Percentiles rank a stretch among this genome's conserved stretches.
phyloP scores from a whole-genome alignment of 2,797 vertebrate species.

The Gymnothorax javanicus region DNA sequence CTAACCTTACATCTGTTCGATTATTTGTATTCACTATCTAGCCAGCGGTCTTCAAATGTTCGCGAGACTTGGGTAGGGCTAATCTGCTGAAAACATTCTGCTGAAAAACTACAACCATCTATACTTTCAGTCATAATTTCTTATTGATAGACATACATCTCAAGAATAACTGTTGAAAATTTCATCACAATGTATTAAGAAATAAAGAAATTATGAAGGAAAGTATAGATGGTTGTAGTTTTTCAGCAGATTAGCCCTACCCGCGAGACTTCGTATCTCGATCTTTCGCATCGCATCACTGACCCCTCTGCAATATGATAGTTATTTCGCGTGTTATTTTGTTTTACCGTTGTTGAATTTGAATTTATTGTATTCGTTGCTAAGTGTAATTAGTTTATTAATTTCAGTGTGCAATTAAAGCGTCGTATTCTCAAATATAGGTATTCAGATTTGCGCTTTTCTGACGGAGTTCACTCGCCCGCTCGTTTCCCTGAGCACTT shows the following conservation, averaged over 20 bases:
- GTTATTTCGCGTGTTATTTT: neutral
- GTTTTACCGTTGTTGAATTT: neutral
- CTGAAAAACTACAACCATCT: too few species aligned
- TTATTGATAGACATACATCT: too few species aligned
- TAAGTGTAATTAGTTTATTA: neutral
- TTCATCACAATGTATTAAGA: too few species aligned
- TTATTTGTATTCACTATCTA: slow-evolving; percentile 8
- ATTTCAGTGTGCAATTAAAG: neutral
- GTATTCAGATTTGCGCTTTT: neutral
- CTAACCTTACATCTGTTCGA: neutral
- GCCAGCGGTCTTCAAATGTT: neutral
- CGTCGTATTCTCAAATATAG: neutral
- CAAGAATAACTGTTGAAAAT: too few species aligned
- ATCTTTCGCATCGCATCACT: neutral
- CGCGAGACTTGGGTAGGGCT: neutral
- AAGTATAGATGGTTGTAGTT: too few species aligned
- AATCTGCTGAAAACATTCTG: too few species aligned
- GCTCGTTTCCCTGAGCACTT: neutral
- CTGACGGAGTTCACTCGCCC: neutral
- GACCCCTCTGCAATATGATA: neutral
- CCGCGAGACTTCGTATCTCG: neutral
- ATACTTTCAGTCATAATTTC: too few species aligned
- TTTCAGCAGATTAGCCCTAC: too few species aligned
- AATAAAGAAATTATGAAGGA: too few species aligned
- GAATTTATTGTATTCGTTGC: neutral